Evolutionary conservation across 2,113 vertebrate genomes (phyloP), one percentile per base, ranked within the genome.

Genomic region (Oreotragus oreotragus): DNA sequence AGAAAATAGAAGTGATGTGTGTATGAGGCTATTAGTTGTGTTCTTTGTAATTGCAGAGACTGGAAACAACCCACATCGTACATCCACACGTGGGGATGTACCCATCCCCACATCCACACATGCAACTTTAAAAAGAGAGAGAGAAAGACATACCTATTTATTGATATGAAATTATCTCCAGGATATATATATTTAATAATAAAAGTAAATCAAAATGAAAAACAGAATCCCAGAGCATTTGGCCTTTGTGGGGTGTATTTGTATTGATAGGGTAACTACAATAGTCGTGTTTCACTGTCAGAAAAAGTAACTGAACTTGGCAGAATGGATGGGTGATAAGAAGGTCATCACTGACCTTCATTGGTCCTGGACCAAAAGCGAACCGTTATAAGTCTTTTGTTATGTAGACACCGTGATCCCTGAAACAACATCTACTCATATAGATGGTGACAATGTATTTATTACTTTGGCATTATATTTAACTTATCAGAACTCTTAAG

Each of bases 271-370:
- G 7, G 16, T 88, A 33, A 57, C 76, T 73, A n/a, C 84, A 62
- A 51, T 73, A 28, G 25, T 91, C 95, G 43, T 51, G 2, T 62
- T 96, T 95, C 62, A 89, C 60, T 81, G 91, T 55, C 23, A 55
- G 19, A 39, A 88, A 93, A 96, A 49, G 10, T 60, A 73, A 43
- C 28, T 86, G 15, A 83, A 51, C 33, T 86, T 91, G 36, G 60
- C 92, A 53, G 88, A 47, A 14, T 91, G 23, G 7, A 36, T 6
- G 17, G 14, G 27, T 3, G 36, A 47, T 81, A n/a, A 58, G 6
- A 33, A 43, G 45, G 60, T n/a, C 4, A 25, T 17, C 23, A 30
- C 79, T 88, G 62, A 81, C 23, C 21, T 13, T 94, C 7, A 15
- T 30, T 90, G 23, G 25, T 64, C 27, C n/a, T 86, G 27, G 36